Conservation (phyloP, 2,888 invertebrate species). For the Baronia brevicornis region DNA sequence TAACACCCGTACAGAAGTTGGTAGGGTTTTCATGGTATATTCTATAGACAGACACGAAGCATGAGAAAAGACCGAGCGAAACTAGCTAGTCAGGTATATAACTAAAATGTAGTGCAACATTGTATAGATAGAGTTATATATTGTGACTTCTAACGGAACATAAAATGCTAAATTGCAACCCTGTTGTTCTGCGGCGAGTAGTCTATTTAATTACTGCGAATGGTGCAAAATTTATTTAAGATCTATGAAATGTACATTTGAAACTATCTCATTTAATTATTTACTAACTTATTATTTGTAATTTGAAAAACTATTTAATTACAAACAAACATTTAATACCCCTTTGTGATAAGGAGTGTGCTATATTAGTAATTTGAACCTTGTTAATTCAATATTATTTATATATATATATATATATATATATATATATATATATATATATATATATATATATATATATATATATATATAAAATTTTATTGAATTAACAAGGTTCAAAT, state of each 20-base stretch:
- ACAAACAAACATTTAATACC: too few relatives aligned
- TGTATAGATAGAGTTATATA: too few relatives aligned
- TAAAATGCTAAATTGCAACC: too few relatives aligned
- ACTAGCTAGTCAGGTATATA: too few relatives aligned
- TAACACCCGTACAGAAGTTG: too few relatives aligned
- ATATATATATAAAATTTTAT: not conserved
- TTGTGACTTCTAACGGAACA: too few relatives aligned
- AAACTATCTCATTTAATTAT: constrained; percentile 24
- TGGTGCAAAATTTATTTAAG: constrained; percentile 53
- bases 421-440: constrained; percentile 9
- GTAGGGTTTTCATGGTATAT: too few relatives aligned
- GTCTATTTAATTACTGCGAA: constrained; percentile 28
- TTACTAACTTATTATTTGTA: constrained; percentile 17
- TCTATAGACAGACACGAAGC: too few relatives aligned
- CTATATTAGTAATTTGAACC: not conserved
- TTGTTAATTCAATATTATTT: constrained; percentile 4
- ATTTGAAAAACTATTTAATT: constrained; percentile 1
- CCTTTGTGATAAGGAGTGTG: too few relatives aligned
- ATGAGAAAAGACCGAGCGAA: too few relatives aligned
- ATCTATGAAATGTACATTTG: constrained; percentile 26
- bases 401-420: constrained; percentile 1
- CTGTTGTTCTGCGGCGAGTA: constrained; percentile 31
- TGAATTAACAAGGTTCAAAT: not conserved
- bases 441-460: constrained; percentile 1
- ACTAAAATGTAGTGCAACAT: too few relatives aligned